Evolutionary conservation across 2,888 invertebrate genomes (phyloP).

Genomic region (Ganaspis brasiliensis): DNA sequence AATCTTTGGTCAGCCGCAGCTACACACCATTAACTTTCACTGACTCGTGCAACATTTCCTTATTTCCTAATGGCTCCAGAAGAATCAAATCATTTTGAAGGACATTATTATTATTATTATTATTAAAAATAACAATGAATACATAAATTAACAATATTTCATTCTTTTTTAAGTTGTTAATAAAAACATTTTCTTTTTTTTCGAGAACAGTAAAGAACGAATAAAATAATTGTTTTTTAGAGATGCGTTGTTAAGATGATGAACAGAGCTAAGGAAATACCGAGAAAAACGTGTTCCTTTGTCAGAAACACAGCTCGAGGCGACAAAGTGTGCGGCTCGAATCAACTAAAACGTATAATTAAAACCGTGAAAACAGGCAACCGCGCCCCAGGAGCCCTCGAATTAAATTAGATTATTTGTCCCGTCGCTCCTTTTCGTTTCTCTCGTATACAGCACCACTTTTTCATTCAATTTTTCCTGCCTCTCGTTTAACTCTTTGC

Average conservation of each 20-base stretch:
- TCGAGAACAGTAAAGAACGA: too few relatives aligned
- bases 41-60: too few relatives aligned
- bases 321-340: conserved; percentile 62
- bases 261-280: conserved; percentile 44
- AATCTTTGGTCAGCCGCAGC: background rate
- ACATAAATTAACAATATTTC: too few relatives aligned
- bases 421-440: conserved; percentile 63
- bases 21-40: too few relatives aligned
- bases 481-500: conserved; percentile 43
- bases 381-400: conserved; percentile 59
- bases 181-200: too few relatives aligned
- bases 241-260: too few relatives aligned
- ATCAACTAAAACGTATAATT: conserved; percentile 67
- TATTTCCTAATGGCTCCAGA: too few relatives aligned
- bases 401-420: conserved; percentile 77
- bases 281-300: conserved; percentile 66
- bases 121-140: too few relatives aligned
- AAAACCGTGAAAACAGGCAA: conserved; percentile 74
- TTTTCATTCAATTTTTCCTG: conserved; percentile 46
- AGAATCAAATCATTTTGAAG: too few relatives aligned
- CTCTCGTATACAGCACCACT: conserved; percentile 27
- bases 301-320: conserved; percentile 65
- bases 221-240: too few relatives aligned
- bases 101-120: too few relatives aligned
- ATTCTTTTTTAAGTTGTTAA: too few relatives aligned